These are phyloP conservation scores for Troides aeacus DNA, from an alignment of 2,888 invertebrate genomes.

Conservation along the genomic window DNA sequence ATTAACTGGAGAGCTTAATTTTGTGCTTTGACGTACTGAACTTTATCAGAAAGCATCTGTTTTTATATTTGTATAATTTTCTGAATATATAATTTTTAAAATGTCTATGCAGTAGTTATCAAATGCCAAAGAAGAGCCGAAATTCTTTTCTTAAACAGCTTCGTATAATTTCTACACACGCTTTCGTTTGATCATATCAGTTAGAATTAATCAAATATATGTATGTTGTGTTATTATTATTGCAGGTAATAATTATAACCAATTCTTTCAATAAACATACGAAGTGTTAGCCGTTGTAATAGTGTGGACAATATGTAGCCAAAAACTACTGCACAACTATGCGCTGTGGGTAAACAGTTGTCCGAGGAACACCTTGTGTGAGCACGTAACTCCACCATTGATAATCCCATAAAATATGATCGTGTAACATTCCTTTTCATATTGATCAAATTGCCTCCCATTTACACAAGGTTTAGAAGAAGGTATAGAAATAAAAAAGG, in stretches of 20 bases:
- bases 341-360: conserved; percentile 3
- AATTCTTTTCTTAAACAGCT: background rate
- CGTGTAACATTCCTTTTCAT: conserved; percentile 35
- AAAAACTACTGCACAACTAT: background rate
- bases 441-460: conserved; percentile 34
- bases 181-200: background rate
- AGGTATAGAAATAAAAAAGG: conserved; percentile 9
- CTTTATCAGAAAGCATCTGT: too few relatives aligned
- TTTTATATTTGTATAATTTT: too few relatives aligned
- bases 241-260: background rate
- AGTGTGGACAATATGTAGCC: background rate
- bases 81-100: too few relatives aligned
- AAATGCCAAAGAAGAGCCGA: too few relatives aligned
- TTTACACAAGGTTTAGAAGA: conserved; percentile 31
- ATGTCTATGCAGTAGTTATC: too few relatives aligned
- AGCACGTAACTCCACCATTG: conserved; percentile 34
- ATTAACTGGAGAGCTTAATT: too few relatives aligned
- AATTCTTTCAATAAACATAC: too few relatives aligned
- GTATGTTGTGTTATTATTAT: background rate
- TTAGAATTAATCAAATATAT: background rate
- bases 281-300: background rate
- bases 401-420: conserved; percentile 48
- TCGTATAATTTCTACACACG: background rate
- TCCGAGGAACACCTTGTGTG: conserved; percentile 21
- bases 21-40: too few relatives aligned